Evolutionary conservation across 1,140 invertebrate species (phyloP), one percentile per base, ranked within the genome.

Genomic region (Caenorhabditis briggsae): DNA sequence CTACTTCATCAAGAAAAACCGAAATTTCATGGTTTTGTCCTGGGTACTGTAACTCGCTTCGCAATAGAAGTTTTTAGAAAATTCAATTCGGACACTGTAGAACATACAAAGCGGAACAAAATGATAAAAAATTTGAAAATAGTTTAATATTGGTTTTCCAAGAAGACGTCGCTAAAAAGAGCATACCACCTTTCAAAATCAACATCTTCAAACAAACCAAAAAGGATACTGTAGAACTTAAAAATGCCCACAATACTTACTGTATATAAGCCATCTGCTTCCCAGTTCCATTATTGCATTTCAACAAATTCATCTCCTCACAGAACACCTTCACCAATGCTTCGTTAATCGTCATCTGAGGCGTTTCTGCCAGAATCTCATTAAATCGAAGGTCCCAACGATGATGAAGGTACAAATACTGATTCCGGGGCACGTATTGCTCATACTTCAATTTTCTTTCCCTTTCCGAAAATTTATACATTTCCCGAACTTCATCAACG

Each of bases 221-320:
- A 33, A 33, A 33, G 33, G 33, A 33, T 33, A 33, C 33, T 33
- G 33, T 33, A 33, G 33, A 33, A 33, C 33, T 33, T 3, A 3
- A 33, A 3, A 3, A 33, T 1, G 1, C 1, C 33, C 3, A 33
- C 33, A 3, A 33, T 8, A 61, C 59, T 61, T 23, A 61, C 59
- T 61, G 59, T 11, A 61, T 14, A 61, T 61, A 61, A 33, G 1
- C 5, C 23, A 3, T 61, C 23, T 61, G 59, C 23, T 14, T 11
- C 11, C 2, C 25, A 3, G 59, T 61, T 14, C 59, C 59, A 61
- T 61, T 61, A 33, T 61, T 23, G 23, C 25, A 20, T 23, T 33
- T 33, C 8, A 61, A 61, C 23, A 20, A 8, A 25, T 61, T 61
- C 59, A 61, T 61, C 59, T 61, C 59, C 59, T 33, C 59, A 61